Percentiles rank a stretch among this genome's conserved stretches.
Conservation (phyloP, 37 sponge, comb jelly and placozoan species). For the Ianthella basta region DNA sequence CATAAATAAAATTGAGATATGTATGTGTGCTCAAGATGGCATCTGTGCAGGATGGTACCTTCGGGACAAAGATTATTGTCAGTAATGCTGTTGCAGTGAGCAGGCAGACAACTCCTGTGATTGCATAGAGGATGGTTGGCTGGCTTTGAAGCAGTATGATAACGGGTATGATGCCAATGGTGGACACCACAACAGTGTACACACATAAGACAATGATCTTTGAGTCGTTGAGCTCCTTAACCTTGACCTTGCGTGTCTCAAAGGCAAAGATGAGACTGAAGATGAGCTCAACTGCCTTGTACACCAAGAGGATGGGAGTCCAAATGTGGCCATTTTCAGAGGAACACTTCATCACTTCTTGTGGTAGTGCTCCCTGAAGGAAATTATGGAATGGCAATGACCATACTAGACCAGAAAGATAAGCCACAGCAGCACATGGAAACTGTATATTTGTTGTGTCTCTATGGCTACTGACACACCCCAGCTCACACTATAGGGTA, state of each 20-base stretch:
- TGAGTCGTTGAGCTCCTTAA: slow-evolving; percentile 50
- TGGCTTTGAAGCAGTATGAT: slow-evolving; percentile 31
- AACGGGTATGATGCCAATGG: slow-evolving; percentile 48
- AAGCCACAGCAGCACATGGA: no score
- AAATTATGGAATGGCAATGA: no score
- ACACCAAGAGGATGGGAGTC: slow-evolving; percentile 44
- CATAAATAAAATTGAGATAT: no score
- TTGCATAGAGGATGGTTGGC: slow-evolving; percentile 38
- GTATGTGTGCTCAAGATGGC: no score
- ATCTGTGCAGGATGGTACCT: slow-evolving; percentile 10
- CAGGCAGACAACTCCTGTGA: slow-evolving; percentile 50
- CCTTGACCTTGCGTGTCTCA: slow-evolving; percentile 36
- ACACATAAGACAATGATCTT: slow-evolving; percentile 47
- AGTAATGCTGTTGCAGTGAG: slow-evolving; percentile 19
- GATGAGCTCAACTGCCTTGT: slow-evolving; percentile 63
- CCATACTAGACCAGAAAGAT: no score
- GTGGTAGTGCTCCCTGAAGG: slow-evolving; percentile 1
- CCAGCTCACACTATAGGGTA: neutral
- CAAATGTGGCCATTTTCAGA: slow-evolving; percentile 20
- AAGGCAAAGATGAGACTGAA: slow-evolving; percentile 63
- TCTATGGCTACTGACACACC: no score
- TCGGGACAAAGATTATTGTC: slow-evolving; percentile 35
- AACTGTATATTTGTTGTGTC: no score
- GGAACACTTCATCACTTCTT: slow-evolving; percentile 2
- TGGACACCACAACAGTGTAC: slow-evolving; percentile 57